Conservation (phyloP, 2,113 vertebrate species). For the Jacana jacana region DNA sequence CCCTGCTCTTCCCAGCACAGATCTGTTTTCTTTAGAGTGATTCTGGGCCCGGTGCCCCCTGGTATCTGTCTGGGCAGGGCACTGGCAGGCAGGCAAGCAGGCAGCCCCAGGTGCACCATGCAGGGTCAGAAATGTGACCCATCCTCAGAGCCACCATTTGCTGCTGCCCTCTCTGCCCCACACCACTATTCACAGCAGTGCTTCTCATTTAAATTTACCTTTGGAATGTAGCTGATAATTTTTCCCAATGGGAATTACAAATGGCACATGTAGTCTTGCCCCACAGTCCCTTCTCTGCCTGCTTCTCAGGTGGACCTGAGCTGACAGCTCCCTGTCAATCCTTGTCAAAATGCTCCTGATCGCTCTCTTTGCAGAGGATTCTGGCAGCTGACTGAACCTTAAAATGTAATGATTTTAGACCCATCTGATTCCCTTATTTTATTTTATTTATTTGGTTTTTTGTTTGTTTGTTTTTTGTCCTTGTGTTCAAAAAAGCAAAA, state of each 20-base stretch:
- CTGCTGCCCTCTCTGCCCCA: neutral
- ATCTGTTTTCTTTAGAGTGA: neutral
- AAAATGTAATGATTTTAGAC: neutral
- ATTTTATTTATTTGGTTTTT: neutral
- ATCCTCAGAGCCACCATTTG: neutral
- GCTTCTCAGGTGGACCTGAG: neutral
- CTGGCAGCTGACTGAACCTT: neutral
- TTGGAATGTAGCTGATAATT: neutral
- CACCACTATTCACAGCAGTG: neutral
- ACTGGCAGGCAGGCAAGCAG: neutral
- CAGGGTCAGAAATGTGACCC: neutral
- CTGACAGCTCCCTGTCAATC: neutral
- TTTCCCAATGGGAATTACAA: neutral
- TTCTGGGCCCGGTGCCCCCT: neutral
- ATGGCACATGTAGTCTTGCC: neutral
- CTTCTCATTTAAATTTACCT: conserved; percentile 39
- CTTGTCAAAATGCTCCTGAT: neutral
- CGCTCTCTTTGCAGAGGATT: neutral
- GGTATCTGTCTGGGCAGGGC: neutral
- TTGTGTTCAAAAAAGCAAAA: neutral
- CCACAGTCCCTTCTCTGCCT: neutral
- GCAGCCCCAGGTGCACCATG: neutral
- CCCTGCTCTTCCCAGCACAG: neutral
- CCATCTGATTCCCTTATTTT: neutral
- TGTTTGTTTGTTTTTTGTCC: neutral